Conservation (phyloP, 1,140 invertebrate genomes). For the Latrodectus geometricus region DNA sequence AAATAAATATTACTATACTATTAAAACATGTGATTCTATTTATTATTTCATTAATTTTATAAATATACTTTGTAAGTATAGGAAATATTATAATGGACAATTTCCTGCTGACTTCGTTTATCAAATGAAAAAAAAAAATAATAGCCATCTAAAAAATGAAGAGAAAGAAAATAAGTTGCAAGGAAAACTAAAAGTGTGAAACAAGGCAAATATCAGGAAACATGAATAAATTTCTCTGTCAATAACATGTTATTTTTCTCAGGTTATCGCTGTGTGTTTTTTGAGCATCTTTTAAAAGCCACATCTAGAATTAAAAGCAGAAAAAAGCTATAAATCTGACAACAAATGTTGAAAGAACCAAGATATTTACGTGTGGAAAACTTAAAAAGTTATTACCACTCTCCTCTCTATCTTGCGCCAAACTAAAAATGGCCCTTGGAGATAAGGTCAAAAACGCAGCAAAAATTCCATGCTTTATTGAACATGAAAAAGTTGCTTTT, state of each 20-base stretch:
- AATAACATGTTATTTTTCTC: background rate
- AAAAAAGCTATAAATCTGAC: background rate
- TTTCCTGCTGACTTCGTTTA: too few relatives aligned
- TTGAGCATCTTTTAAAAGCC: background rate
- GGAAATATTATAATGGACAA: too few relatives aligned
- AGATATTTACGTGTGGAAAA: background rate
- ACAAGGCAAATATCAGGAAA: too few relatives aligned
- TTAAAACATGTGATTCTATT: too few relatives aligned
- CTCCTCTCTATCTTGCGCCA: background rate
- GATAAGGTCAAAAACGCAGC: background rate
- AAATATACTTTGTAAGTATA: too few relatives aligned
- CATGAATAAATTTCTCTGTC: too few relatives aligned
- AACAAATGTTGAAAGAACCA: background rate
- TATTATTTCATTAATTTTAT: too few relatives aligned
- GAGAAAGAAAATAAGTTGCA: too few relatives aligned
- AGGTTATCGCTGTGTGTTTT: background rate
- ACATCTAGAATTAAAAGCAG: background rate
- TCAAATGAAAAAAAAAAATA: too few relatives aligned
- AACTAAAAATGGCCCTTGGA: background rate
- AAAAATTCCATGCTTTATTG: background rate
- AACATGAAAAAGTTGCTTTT: background rate
- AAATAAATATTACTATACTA: too few relatives aligned
- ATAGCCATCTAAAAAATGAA: too few relatives aligned
- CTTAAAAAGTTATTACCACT: background rate
- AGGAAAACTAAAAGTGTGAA: too few relatives aligned